A percentile compares a stretch with the other conserved stretches of the same genome.
Evolutionary conservation across 2,888 invertebrate genomes (phyloP).

Genomic region (Punctoribates punctum): DNA sequence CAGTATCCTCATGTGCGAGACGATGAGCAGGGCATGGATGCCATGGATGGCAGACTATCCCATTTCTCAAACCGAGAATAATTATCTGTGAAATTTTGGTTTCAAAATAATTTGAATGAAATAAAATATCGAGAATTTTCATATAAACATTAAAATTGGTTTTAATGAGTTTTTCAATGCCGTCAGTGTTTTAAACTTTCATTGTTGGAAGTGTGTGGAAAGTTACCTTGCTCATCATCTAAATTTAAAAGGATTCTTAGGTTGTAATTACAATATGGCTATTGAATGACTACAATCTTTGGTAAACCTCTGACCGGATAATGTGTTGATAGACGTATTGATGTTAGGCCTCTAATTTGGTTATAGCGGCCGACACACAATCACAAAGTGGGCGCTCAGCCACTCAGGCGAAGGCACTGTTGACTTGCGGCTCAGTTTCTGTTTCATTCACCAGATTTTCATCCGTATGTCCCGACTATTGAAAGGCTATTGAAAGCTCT

Average conservation of each 20-base stretch:
- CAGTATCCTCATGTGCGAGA: no score
- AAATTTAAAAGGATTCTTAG: neutral
- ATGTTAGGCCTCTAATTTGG: conserved; percentile 23
- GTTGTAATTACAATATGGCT: neutral
- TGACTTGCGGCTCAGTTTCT: neutral
- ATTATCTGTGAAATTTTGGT: no score
- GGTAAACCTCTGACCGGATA: neutral
- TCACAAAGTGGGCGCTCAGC: conserved; percentile 13
- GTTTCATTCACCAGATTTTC: conserved; percentile 2
- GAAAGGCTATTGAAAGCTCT: neutral
- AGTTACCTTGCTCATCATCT: no score
- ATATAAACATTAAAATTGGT: no score
- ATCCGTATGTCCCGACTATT: neutral
- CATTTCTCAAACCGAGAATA: no score
- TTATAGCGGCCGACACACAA: conserved; percentile 19
- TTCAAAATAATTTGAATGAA: no score
- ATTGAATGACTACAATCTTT: conserved; percentile 5
- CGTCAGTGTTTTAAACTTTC: no score
- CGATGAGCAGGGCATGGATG: no score
- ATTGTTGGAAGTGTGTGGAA: no score
- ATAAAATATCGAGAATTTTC: no score
- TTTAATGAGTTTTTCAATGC: no score
- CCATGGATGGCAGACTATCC: no score
- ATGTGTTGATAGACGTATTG: conserved; percentile 36
- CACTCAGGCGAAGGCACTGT: neutral